A percentile compares a stretch with the other conserved stretches of the same genome.
phyloP scores from a whole-genome alignment of 2,888 invertebrate genomes.

The Odontothrips loti region DNA sequence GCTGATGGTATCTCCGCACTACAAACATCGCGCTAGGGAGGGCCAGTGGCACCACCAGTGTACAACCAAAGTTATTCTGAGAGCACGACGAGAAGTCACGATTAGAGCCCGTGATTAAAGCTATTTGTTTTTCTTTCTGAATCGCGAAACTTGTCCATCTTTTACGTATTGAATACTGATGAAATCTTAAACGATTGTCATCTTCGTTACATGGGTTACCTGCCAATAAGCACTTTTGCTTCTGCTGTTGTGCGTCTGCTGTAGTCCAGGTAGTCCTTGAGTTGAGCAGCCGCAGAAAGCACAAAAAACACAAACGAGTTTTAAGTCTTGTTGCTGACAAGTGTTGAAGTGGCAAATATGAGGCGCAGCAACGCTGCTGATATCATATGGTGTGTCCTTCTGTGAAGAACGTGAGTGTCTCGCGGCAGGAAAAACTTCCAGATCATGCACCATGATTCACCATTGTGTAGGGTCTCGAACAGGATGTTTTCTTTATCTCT shows the following conservation, averaged over 20 bases:
- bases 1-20: too few relatives aligned
- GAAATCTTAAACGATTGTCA: too few relatives aligned
- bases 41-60: too few relatives aligned
- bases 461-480: background rate
- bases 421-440: background rate
- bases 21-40: too few relatives aligned
- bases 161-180: too few relatives aligned
- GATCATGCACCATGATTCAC: background rate
- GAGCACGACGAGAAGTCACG: too few relatives aligned
- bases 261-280: background rate
- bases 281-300: background rate
- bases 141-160: too few relatives aligned
- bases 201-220: background rate
- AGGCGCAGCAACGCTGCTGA: background rate
- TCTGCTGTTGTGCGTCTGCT: constrained; percentile 5
- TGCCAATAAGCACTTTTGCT: background rate
- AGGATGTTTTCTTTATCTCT: background rate
- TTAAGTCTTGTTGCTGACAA: background rate
- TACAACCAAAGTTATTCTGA: too few relatives aligned
- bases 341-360: background rate
- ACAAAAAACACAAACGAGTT: background rate
- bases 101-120: too few relatives aligned
- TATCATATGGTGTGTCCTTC: too few relatives aligned
- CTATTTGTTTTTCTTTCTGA: too few relatives aligned
- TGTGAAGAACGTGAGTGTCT: background rate